Percentiles rank a stretch among this genome's conserved stretches.
These are phyloP conservation scores for Rissa tridactyla DNA, from an alignment of 2,113 vertebrate genomes.

Conservation along the genomic window DNA sequence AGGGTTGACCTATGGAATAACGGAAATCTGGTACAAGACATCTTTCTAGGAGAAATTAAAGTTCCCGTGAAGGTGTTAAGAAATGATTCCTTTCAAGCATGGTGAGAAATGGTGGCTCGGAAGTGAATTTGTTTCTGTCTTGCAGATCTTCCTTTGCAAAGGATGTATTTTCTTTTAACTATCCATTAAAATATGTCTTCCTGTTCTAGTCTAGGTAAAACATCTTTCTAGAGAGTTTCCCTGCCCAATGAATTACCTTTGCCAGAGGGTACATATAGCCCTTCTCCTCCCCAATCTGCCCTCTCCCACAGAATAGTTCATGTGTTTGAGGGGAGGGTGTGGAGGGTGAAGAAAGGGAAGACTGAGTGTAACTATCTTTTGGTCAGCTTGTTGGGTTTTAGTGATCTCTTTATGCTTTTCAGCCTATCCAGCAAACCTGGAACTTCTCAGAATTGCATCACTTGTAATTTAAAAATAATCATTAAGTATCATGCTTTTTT, in stretches of 20 bases:
- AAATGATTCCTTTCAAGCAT: constrained; percentile 87
- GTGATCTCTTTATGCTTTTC: not conserved
- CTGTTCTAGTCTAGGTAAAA: not conserved
- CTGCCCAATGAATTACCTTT: not conserved
- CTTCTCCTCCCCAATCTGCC: not conserved
- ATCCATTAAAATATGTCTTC: not conserved
- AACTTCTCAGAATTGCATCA: not conserved
- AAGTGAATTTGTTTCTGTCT: not conserved
- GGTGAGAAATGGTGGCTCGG: constrained; percentile 77
- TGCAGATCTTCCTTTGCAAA: not conserved
- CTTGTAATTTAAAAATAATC: not conserved
- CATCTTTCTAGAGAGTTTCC: not conserved
- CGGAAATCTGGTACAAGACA: constrained; percentile 92
- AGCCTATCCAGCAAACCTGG: not conserved
- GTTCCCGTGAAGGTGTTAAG: constrained; percentile 91
- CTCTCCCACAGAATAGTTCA: not conserved
- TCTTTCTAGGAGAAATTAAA: constrained; percentile 94
- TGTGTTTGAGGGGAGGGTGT: not conserved
- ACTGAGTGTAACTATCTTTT: rapidly evolving
- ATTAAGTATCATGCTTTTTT: not conserved
- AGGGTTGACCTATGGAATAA: constrained; percentile 97
- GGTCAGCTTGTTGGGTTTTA: not conserved
- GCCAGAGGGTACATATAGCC: not conserved
- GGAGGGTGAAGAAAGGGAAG: not conserved
- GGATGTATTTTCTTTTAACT: not conserved